Evolutionary conservation across 1,140 invertebrate genomes (phyloP).

Genomic region (Caligus rogercresseyi): DNA sequence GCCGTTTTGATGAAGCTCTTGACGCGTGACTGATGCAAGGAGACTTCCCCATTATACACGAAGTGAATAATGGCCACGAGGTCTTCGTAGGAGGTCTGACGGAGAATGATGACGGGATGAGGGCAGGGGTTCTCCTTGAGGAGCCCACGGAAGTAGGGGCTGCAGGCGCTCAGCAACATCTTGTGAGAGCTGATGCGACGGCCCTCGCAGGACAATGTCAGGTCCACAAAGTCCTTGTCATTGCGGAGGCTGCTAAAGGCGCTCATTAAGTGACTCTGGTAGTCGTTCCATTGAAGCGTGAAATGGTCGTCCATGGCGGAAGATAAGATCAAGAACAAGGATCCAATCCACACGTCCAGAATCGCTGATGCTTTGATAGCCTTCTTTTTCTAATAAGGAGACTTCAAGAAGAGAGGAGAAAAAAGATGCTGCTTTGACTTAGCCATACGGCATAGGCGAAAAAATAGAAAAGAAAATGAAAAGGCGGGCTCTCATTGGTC

Average conservation of each 20-base stretch:
- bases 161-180: conserved; percentile 48
- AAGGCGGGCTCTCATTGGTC: too few relatives aligned
- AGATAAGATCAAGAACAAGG: too few relatives aligned
- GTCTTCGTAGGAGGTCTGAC: not conserved
- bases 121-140: conserved; percentile 35
- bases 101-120: not conserved
- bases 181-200: conserved; percentile 46
- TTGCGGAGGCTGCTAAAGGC: conserved; percentile 36
- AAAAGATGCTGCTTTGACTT: too few relatives aligned
- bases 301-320: conserved; percentile 32
- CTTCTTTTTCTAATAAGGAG: too few relatives aligned
- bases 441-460: too few relatives aligned
- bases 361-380: too few relatives aligned
- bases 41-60: conserved; percentile 5
- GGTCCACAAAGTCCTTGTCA: conserved; percentile 47
- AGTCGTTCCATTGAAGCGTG: conserved; percentile 47
- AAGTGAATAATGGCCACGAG: conserved; percentile 5
- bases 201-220: conserved; percentile 46
- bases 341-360: too few relatives aligned
- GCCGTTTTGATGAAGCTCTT: not conserved
- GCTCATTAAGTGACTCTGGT: conserved; percentile 40
- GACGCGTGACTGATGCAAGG: not conserved
- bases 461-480: too few relatives aligned
- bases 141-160: conserved; percentile 45
- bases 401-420: too few relatives aligned